Evolutionary conservation across 2,888 invertebrate genomes (phyloP), one percentile per base, ranked within the genome.

Genomic region (Drosophila phalerata): DNA sequence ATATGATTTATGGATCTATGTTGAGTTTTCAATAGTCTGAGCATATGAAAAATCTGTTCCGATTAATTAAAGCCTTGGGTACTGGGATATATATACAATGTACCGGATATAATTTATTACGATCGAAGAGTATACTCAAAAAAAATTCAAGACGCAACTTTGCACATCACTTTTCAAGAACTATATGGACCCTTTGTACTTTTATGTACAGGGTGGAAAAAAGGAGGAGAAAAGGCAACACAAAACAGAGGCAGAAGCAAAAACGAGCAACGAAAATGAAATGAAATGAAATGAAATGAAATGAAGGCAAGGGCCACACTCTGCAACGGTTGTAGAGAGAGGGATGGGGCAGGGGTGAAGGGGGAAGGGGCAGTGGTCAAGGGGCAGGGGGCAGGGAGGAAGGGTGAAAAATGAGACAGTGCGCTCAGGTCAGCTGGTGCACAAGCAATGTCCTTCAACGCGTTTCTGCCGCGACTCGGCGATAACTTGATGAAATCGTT

Each of bases 401-500:
- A 32, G 13, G 57, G 10, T 32, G 32, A n/a, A 56, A 15, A 56
- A 15, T 32, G 45, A 28, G 49, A 49, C 30, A 34, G 38, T 51
- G 9, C 25, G 22, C 28, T 34, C 34, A 48, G 69, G 49, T 56
- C 62, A 68, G 52, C 38, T 52, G 57, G 42, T 51, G 62, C 40
- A 51, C 40, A 52, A 47, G 49, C 63, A 5, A 42, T 56, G 48
- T 56, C 56, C 56, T 56, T 64, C 48, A 37, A 38, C 49, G 68
- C 52, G 34, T 34, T 58, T 72, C 48, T 25, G 61, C 56, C 49
- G 74, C 72, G 57, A 51, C 43, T 74, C 28, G 68, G 73, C 76
- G 76, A 62, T 69, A 78, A 73, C 79, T 79, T 76, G 73, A 85
- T 79, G 66, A 76, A 79, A 70, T 85, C 70, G 86, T 76, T 81